Evolutionary conservation across 2,113 vertebrate species (phyloP).

Genomic region (Thomomys bottae): DNA sequence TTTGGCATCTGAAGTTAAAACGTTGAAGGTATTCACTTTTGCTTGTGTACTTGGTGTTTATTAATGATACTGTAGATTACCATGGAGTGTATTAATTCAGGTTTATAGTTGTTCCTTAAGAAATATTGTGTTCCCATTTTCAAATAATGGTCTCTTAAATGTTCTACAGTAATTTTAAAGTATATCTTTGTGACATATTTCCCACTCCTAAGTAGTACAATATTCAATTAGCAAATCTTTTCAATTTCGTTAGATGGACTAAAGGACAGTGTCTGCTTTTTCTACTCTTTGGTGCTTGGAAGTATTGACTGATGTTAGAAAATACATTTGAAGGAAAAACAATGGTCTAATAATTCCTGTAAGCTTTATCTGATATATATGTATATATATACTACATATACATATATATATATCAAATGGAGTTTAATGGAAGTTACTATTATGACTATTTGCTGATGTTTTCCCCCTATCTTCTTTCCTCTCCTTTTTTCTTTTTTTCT

Average conservation of each 20-base stretch:
- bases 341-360: not conserved
- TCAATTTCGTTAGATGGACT: constrained; percentile 1
- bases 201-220: not conserved
- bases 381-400: not conserved
- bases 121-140: constrained; percentile 37
- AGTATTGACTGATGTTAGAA: constrained; percentile 3
- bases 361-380: constrained; percentile 17
- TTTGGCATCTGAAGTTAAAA: constrained; percentile 76
- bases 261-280: not conserved
- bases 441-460: not conserved
- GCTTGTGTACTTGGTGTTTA: constrained; percentile 48
- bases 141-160: constrained; percentile 52
- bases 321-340: constrained; percentile 37
- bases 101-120: constrained; percentile 67
- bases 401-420: not conserved
- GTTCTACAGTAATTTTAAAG: constrained; percentile 17
- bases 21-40: constrained; percentile 60
- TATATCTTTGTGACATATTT: not conserved
- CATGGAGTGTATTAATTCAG: constrained; percentile 50
- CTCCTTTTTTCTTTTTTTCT: not conserved
- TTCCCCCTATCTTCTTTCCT: not conserved
- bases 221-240: not conserved
- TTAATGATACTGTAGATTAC: constrained; percentile 56
- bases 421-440: constrained; percentile 30
- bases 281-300: not conserved